A percentile compares a stretch with the other conserved stretches of the same genome.
Evolutionary conservation across 1,140 invertebrate genomes (phyloP).

Genomic region (Caerostris darwini): DNA sequence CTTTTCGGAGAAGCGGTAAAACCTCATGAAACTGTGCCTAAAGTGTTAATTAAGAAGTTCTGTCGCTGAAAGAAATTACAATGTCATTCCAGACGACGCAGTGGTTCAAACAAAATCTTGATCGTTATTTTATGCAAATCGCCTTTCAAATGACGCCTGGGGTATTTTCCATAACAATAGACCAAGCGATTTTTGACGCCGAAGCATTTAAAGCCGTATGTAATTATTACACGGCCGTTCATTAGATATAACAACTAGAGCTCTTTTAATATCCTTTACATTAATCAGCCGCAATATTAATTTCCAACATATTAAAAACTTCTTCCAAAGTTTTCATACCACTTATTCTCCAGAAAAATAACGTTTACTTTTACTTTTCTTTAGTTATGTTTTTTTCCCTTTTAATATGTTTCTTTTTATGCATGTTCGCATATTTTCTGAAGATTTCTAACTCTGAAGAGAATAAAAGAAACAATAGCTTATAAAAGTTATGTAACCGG

Average conservation of each 20-base stretch:
- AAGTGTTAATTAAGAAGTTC: neutral
- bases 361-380: neutral
- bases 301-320: neutral
- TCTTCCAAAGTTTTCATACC: neutral
- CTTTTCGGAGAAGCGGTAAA: neutral
- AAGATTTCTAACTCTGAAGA: too few relatives aligned
- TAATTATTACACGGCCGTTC: neutral
- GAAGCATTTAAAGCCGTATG: neutral
- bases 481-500: too few relatives aligned
- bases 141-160: neutral
- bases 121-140: constrained; percentile 12
- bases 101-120: neutral
- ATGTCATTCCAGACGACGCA: neutral
- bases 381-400: neutral
- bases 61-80: neutral
- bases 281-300: neutral
- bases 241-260: neutral
- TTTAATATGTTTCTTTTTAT: neutral
- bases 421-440: too few relatives aligned
- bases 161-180: neutral
- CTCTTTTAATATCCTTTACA: neutral
- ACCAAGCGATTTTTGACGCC: neutral
- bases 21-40: neutral
- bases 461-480: too few relatives aligned
- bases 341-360: neutral